phyloP scores from a whole-genome alignment of 2,888 invertebrate species.

The Ophion ventricosus region DNA sequence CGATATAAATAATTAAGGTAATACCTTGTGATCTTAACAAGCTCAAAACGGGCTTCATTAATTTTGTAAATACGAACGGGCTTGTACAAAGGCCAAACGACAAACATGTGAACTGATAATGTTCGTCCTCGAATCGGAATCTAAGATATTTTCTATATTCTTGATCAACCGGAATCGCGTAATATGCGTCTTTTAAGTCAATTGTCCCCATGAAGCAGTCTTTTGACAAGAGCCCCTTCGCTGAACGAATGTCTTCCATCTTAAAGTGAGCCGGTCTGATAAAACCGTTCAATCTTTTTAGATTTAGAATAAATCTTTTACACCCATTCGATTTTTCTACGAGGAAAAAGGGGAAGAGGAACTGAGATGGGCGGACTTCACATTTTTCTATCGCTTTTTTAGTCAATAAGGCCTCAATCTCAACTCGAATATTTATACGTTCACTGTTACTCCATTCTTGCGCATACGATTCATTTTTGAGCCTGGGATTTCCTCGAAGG shows the following conservation, averaged over 20 bases:
- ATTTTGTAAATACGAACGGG: conserved; percentile 38
- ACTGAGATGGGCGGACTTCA: conserved; percentile 49
- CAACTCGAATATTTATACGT: conserved; percentile 31
- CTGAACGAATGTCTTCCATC: conserved; percentile 69
- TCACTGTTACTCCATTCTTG: conserved; percentile 26
- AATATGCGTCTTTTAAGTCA: conserved; percentile 44
- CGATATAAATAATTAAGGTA: conserved; percentile 21
- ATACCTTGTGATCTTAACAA: conserved; percentile 19
- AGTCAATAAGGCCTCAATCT: conserved; percentile 28
- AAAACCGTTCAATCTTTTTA: conserved; percentile 69
- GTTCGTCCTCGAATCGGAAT: conserved; percentile 25
- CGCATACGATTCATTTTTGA: conserved; percentile 32
- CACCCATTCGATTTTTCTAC: conserved; percentile 62
- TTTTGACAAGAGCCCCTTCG: conserved; percentile 32
- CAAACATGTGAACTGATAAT: conserved; percentile 41
- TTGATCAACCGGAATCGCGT: background rate
- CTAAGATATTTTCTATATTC: conserved; percentile 32
- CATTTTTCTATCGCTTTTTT: conserved; percentile 36
- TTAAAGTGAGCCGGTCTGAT: conserved; percentile 70
- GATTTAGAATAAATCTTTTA: conserved; percentile 68
- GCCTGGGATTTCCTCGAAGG: conserved; percentile 22
- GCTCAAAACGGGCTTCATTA: conserved; percentile 36
- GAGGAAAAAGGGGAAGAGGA: conserved; percentile 63
- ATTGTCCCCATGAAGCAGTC: conserved; percentile 17
- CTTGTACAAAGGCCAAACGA: conserved; percentile 29